phyloP scores from a whole-genome alignment of 2,113 vertebrate species.

The Phalacrocorax carbo region DNA sequence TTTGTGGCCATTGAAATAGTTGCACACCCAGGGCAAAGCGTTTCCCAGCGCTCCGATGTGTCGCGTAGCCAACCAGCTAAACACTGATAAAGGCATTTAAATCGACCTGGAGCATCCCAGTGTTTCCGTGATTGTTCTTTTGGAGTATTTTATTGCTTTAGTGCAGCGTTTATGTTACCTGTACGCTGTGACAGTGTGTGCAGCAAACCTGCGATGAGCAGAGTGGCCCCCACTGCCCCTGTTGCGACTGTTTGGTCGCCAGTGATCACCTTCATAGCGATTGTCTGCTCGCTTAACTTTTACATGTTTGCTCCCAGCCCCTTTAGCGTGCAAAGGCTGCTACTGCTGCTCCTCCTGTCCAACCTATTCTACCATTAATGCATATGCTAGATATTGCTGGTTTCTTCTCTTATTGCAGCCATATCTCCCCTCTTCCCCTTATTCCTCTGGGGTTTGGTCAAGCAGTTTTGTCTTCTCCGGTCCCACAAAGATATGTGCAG shows the following conservation, averaged over 20 bases:
- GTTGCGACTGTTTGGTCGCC: no score
- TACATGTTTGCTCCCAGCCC: not conserved
- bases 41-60: not conserved
- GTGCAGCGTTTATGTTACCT: not conserved
- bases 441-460: not conserved
- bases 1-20: not conserved
- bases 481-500: not conserved
- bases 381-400: not conserved
- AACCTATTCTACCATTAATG: not conserved
- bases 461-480: not conserved
- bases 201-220: not conserved
- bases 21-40: not conserved
- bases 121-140: not conserved
- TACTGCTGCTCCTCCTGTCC: not conserved
- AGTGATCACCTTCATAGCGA: accelerated
- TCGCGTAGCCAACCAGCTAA: not conserved
- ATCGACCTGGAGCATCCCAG: not conserved
- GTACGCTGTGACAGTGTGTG: accelerated
- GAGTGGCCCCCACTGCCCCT: not conserved
- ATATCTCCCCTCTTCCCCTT: not conserved
- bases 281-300: not conserved
- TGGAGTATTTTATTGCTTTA: not conserved
- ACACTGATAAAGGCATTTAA: not conserved
- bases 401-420: not conserved
- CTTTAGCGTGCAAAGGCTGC: not conserved